Evolutionary conservation across 2,888 invertebrate species (phyloP), one percentile per base, ranked within the genome.

Genomic region (Heliconius sara): DNA sequence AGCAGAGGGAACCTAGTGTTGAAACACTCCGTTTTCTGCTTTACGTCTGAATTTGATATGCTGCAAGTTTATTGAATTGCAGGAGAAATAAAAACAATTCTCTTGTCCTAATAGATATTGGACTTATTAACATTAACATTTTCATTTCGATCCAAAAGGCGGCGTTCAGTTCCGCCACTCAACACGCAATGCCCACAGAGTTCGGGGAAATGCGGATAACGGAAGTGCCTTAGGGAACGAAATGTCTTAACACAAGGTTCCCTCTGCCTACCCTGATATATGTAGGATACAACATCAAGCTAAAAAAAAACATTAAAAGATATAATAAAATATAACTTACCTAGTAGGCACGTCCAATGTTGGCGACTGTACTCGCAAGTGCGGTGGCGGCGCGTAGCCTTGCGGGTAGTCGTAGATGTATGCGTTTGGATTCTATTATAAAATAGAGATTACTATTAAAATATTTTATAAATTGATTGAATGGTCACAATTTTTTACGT

Each of bases 351-450:
- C 87, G 65, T 94, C 94, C 19, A 90, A 79, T 16, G 90, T 86
- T 1, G 95, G 95, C 9, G 95, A 94, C 81, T 95, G 95, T 57
- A 95, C 95, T 72, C 94, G 88, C 78, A 95, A 85, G 83, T 94
- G 91, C 2, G 94, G 90, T 0, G 95, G 95, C 0, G 94, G 94
- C 0, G 92, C 91, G 83, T 94, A 95, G 2, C 94, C 95, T 84
- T 94, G 94, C 2, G 94, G 94, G 84, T 94, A 95, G 89, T 95
- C 94, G 85, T 95, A 95, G 52, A 95, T 91, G 83, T 91, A 95
- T 13, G 91, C 93, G 3, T 90, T 91, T n/a, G 93, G 92, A 82
- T 90, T 92, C 94, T 94, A 87, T 78, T 81, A 63, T 71, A 80
- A 76, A 57, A 73, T 63, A 5, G 27, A 67, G 10, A 65, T 66